Percentiles rank a stretch among this genome's conserved stretches.
Evolutionary conservation across 35 echinoderm and acorn worm species (phyloP).

Genomic region (Heliocidaris erythrogramma): DNA sequence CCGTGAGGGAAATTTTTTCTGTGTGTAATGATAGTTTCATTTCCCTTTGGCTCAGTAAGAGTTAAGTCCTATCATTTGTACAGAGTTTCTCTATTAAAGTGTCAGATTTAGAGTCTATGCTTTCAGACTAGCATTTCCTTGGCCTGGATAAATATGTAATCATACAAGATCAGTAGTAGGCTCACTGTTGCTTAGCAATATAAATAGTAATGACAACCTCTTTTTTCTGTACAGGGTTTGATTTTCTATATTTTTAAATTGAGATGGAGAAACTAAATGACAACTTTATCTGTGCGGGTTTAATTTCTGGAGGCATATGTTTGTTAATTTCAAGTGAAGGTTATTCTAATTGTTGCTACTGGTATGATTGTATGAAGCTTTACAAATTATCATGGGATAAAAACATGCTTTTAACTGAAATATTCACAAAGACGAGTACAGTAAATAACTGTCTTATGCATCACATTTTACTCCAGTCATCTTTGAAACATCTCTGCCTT

Average conservation of each 20-base stretch:
- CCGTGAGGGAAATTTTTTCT: too few relatives aligned
- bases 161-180: neutral
- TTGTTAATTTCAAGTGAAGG: too few relatives aligned
- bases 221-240: neutral
- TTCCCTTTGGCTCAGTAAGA: too few relatives aligned
- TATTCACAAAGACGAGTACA: too few relatives aligned
- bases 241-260: neutral
- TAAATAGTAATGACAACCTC: neutral
- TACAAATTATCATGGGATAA: too few relatives aligned
- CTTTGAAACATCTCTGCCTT: neutral
- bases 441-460: too few relatives aligned
- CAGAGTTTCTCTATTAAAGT: too few relatives aligned
- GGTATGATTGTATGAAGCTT: too few relatives aligned
- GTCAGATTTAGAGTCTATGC: neutral
- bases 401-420: too few relatives aligned
- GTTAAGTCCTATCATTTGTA: too few relatives aligned
- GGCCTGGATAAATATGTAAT: constrained; percentile 2
- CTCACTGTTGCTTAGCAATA: neutral
- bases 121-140: neutral
- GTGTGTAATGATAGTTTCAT: too few relatives aligned
- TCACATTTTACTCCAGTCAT: neutral
- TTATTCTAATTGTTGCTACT: too few relatives aligned
- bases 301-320: neutral
- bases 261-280: neutral
- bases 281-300: neutral